Evolutionary conservation across 2,113 vertebrate genomes (phyloP).

Genomic region (Nothocercus julius): DNA sequence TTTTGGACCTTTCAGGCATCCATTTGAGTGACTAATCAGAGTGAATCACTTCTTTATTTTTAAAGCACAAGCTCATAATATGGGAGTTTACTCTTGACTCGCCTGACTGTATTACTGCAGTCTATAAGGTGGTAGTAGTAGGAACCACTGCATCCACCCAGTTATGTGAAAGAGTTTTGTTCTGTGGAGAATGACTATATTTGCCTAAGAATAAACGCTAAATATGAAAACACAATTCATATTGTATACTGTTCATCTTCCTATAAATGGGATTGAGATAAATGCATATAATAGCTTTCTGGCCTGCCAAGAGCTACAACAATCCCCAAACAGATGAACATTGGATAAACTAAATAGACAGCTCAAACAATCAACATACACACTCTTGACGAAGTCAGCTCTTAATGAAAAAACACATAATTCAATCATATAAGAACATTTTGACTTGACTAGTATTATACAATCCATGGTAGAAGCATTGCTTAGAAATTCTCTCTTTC

Average conservation of each 20-base stretch:
- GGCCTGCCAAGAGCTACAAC: not conserved
- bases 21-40: not conserved
- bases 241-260: not conserved
- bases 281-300: not conserved
- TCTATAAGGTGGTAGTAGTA: not conserved
- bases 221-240: not conserved
- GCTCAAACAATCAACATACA: not conserved
- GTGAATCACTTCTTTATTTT: not conserved
- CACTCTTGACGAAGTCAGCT: not conserved
- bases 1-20: not conserved
- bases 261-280: not conserved
- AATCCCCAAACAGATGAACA: not conserved
- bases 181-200: not conserved
- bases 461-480: not conserved
- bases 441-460: not conserved
- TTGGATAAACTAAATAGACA: not conserved
- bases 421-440: not conserved
- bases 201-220: not conserved
- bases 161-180: not conserved
- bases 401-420: not conserved
- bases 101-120: not conserved
- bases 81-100: not conserved
- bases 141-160: not conserved
- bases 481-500: not conserved
- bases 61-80: not conserved